Evolutionary conservation across 2,888 invertebrate species (phyloP), one percentile per base, ranked within the genome.

Genomic region (Capitulum mitella): DNA sequence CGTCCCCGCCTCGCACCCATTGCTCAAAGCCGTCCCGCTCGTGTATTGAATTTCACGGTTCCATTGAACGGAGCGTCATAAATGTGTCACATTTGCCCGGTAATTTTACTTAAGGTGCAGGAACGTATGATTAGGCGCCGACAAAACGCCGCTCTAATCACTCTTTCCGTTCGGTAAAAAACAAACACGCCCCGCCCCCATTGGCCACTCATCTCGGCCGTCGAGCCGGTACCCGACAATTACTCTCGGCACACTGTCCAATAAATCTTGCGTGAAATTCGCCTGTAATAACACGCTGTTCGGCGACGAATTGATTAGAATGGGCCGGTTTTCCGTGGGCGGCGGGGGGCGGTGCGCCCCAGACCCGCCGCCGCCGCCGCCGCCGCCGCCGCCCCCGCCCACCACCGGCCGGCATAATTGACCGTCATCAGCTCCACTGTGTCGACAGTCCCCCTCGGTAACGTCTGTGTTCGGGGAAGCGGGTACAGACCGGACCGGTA

Each of bases 21-120:
- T n/a, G n/a, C n/a, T n/a, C n/a, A n/a, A n/a, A 43, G 43, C 43
- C 43, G 1, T 58, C 3, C 8, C n/a, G 29, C n/a, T n/a, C n/a
- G 29, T 58, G 58, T 58, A 8, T 10, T 29, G 58, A n/a, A 3
- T 58, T 64, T 64, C 32, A 64, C 16, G 16, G 70, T 70, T 70
- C 26, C 29, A 70, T 26, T 29, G 40, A 8, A 40, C 2, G n/a
- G 40, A 10, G 26, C 19, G 40, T 12, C 70, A 70, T 70, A 70
- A 70, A 70, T 37, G 70, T 70, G 70, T 70, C 70, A 70, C 40
- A 70, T 70, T 70, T 70, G 70, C 34, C 37, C 70, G 70, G 40
- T 70, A 70, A 70, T 70, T 70, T 70, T 40, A 70, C 70, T 70
- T 40, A 70, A 34, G 34, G 70, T 70, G 29, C 37, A n/a, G 29